A percentile compares a stretch with the other conserved stretches of the same genome.
phyloP scores from a whole-genome alignment of 2,113 vertebrate genomes.

The Microtus pennsylvanicus region DNA sequence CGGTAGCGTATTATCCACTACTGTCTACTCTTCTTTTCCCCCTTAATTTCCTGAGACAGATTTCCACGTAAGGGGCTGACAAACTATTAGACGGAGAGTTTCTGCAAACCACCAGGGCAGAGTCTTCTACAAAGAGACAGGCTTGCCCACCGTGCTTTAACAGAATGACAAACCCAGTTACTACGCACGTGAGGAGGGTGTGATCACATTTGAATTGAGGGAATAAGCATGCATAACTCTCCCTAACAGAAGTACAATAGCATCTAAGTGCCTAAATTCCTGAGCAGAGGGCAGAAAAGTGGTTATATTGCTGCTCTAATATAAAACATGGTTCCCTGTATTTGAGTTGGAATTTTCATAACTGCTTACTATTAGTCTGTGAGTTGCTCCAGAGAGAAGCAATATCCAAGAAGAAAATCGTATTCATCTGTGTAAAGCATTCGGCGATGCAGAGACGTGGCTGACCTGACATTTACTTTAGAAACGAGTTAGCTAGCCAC shows the following conservation, averaged over 20 bases:
- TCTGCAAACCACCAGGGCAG: constrained; percentile 36
- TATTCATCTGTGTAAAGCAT: constrained; percentile 54
- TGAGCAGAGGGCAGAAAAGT: background rate
- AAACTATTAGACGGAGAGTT: constrained; percentile 64
- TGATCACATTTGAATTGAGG: constrained; percentile 23
- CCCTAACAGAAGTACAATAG: constrained; percentile 43
- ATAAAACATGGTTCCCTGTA: constrained; percentile 40
- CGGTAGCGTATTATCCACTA: constrained; percentile 64
- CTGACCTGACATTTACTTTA: constrained; percentile 51
- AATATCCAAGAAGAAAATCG: constrained; percentile 45
- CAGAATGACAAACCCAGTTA: constrained; percentile 10
- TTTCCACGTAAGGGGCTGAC: constrained; percentile 72
- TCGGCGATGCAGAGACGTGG: constrained; percentile 41
- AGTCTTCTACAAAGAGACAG: constrained; percentile 21
- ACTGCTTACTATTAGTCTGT: constrained; percentile 50
- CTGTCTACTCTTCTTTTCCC: constrained; percentile 34
- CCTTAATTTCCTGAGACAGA: constrained; percentile 73
- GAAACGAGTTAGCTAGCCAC: constrained; percentile 69
- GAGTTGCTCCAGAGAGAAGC: constrained; percentile 50
- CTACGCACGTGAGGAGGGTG: background rate
- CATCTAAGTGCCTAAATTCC: constrained; percentile 47
- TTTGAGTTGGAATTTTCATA: constrained; percentile 68
- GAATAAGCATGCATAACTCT: constrained; percentile 52
- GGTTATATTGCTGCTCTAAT: constrained; percentile 27
- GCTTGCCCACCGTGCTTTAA: constrained; percentile 46